phyloP scores from a whole-genome alignment of 1,140 invertebrate genomes.

The Oryzaephilus surinamensis region DNA sequence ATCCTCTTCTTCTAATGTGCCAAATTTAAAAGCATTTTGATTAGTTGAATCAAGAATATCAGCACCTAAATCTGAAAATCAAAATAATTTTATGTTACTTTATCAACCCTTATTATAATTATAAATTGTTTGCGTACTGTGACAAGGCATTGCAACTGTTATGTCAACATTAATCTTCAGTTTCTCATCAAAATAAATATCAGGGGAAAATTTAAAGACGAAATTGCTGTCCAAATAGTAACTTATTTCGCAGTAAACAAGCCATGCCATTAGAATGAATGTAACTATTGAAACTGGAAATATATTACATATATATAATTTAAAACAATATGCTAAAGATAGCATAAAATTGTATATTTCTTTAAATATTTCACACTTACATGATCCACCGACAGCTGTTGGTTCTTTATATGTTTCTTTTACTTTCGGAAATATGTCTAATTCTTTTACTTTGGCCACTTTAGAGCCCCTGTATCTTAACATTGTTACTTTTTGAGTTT shows the following conservation, averaged over 20 bases:
- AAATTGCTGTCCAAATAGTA: conserved; percentile 76
- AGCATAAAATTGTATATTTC: not conserved
- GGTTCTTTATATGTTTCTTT: conserved; percentile 74
- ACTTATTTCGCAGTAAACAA: conserved; percentile 73
- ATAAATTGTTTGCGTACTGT: conserved; percentile 42
- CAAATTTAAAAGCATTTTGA: conserved; percentile 77
- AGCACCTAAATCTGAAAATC: conserved; percentile 64
- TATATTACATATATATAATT: conserved; percentile 19
- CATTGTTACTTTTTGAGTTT: conserved; percentile 36
- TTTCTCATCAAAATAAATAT: conserved; percentile 80
- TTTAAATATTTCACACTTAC: conserved; percentile 41
- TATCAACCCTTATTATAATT: conserved; percentile 8
- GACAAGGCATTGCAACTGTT: conserved; percentile 87
- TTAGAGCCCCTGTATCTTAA: conserved; percentile 51
- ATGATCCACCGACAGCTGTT: conserved; percentile 69
- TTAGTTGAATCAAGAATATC: conserved; percentile 91
- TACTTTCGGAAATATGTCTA: conserved; percentile 86
- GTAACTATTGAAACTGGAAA: conserved; percentile 70
- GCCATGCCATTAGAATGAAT: conserved; percentile 63
- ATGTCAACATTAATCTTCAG: conserved; percentile 88
- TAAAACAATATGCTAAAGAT: too few relatives aligned
- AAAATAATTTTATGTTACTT: conserved; percentile 1
- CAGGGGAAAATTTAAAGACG: conserved; percentile 80
- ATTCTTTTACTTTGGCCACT: conserved; percentile 66
- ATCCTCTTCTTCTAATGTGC: conserved; percentile 71